phyloP scores from a whole-genome alignment of 2,888 invertebrate species.

The Oegoconia quadripuncta region DNA sequence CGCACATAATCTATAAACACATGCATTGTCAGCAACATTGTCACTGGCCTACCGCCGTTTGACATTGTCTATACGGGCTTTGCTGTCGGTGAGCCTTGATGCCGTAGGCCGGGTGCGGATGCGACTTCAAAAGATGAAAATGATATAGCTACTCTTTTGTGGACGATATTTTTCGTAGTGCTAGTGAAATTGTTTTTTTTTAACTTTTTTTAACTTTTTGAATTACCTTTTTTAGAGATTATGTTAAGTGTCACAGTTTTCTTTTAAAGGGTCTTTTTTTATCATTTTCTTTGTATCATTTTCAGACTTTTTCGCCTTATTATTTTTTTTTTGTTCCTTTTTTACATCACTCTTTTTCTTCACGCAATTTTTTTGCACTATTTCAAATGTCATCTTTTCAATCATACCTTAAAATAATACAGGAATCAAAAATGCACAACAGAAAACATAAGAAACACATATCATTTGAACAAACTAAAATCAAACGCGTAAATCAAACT shows the following conservation, averaged over 20 bases:
- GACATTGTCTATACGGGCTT: too few relatives aligned
- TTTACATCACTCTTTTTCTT: conserved; percentile 6
- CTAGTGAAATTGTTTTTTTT: conserved; percentile 19
- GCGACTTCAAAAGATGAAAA: conserved; percentile 9
- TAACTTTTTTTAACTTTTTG: conserved; percentile 16
- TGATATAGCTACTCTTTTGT: conserved; percentile 20
- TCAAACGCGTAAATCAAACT: neutral
- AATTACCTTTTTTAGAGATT: conserved; percentile 19
- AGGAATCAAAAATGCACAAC: neutral
- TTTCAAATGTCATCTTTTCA: neutral
- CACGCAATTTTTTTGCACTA: conserved; percentile 5
- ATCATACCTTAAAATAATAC: neutral
- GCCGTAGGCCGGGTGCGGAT: neutral
- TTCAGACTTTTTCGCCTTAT: conserved; percentile 13
- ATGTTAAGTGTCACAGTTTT: conserved; percentile 7
- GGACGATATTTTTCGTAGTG: conserved; percentile 20
- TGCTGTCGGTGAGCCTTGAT: neutral
- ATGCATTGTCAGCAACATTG: conserved; percentile 15
- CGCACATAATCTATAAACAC: conserved; percentile 74
- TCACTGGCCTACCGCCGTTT: conserved; percentile 5
- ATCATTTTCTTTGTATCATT: conserved; percentile 10
- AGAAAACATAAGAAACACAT: neutral
- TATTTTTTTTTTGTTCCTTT: conserved; percentile 9
- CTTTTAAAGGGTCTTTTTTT: conserved; percentile 3
- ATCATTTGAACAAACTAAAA: neutral